Percentiles rank a stretch among this genome's conserved stretches.
Evolutionary conservation across 2,113 vertebrate species (phyloP).

Genomic region (Leucopsar rothschildi): DNA sequence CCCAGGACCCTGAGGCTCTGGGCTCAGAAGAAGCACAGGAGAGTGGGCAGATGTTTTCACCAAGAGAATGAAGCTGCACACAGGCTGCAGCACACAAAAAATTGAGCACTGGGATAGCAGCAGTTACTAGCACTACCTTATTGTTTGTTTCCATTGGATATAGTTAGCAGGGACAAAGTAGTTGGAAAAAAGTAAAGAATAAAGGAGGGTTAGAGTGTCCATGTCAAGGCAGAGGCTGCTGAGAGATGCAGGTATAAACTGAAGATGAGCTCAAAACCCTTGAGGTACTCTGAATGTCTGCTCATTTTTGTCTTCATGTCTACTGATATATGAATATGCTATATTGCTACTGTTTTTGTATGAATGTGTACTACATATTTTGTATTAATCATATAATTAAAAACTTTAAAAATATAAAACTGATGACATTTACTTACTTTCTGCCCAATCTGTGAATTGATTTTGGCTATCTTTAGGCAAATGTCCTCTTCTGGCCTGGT

Average conservation of each 20-base stretch:
- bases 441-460: background rate
- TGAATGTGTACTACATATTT: background rate
- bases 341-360: background rate
- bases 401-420: fast-evolving
- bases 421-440: background rate
- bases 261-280: background rate
- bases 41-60: background rate
- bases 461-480: background rate
- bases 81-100: background rate
- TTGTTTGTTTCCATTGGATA: background rate
- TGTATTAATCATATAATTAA: background rate
- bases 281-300: background rate
- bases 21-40: background rate
- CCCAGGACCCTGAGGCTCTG: background rate
- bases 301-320: background rate
- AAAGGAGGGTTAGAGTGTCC: background rate
- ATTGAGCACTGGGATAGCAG: background rate
- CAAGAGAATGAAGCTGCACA: background rate
- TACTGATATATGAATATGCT: background rate
- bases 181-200: background rate
- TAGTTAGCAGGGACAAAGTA: background rate
- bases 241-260: background rate
- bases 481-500: background rate
- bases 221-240: background rate
- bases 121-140: background rate